Base-by-base conservation (phyloP, 2,888 invertebrate species). In the Odontocolon sp. region DNA sequence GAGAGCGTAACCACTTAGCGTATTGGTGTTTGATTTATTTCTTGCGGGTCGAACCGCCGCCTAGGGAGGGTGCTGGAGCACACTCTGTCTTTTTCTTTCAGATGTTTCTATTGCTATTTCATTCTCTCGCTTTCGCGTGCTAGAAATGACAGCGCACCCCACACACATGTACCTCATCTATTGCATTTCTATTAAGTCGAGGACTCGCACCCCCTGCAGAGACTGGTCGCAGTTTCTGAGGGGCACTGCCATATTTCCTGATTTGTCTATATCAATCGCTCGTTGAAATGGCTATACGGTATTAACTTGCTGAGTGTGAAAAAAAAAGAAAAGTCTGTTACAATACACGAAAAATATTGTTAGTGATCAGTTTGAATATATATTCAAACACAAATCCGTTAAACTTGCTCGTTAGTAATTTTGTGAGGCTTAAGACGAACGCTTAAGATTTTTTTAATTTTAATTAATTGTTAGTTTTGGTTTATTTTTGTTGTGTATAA, bases 21-120 rank as follows among this genome's bases (percentile, higher is more conserved):
- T 90, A 90, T 90, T 90, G 88, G 87, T 88, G 88, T 89, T 90
- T 90, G 90, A 90, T 90, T 90, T 90, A 90, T 90, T 86, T 87
- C 86, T 81, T 85, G 83, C 84, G 83, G 79, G 85, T 83, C 85
- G 85, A 88, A 88, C 85, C 83, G 83, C 84, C 85, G 86, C 83
- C 86, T 84, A 83, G 88, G 88, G 88, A 88, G 83, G 82, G 79
- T 78, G 82, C 80, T 83, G 38, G 36, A 57, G 28, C 57, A 54
- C 56, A 26, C 50, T 31, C 47, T 52, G 33, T 11, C 38, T 42
- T 52, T 16, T 26, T 67, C 23, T 9, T 50, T 33, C n/a, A n/a
- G n/a, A n/a, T 42, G 57, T 36, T 31, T 31, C 31, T 6, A 2
- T n/a, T 6, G 8, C 47, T 18, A 54, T 28, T 42, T 40, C 11